Conservation (phyloP, 2,797 vertebrate species). For the Macrochelys suwanniensis region DNA sequence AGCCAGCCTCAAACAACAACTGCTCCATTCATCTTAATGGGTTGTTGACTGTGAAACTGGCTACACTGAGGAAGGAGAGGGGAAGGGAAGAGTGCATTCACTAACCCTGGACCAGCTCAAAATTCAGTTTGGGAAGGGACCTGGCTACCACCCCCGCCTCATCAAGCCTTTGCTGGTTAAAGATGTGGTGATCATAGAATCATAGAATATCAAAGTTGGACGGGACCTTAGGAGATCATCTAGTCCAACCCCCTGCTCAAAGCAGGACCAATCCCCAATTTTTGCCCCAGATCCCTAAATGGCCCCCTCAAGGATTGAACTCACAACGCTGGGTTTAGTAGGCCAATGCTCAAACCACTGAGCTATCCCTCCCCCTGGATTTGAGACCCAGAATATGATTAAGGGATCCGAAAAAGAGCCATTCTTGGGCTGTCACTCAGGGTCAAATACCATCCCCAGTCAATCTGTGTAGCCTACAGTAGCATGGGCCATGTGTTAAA, state of each 20-base stretch:
- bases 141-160: no score
- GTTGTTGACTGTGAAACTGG: fast-evolving
- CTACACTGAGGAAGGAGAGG: neutral
- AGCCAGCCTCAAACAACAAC: neutral
- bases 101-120: neutral
- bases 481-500: neutral
- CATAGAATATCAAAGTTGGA: no score
- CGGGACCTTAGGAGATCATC: no score
- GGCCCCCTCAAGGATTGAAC: no score
- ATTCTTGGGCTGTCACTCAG: neutral
- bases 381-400: neutral
- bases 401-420: neutral
- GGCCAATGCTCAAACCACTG: no score
- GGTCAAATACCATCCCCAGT: neutral
- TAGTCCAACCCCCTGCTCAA: no score
- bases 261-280: no score
- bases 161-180: neutral
- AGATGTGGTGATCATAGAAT: neutral
- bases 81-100: neutral
- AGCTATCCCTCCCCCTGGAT: no score
- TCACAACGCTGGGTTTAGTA: no score
- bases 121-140: neutral
- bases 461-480: neutral
- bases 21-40: fast-evolving
- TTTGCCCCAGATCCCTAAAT: no score